These are phyloP conservation scores for Brachionus manjavacas DNA, from an alignment of 1,140 invertebrate species.

Conservation along the genomic window DNA sequence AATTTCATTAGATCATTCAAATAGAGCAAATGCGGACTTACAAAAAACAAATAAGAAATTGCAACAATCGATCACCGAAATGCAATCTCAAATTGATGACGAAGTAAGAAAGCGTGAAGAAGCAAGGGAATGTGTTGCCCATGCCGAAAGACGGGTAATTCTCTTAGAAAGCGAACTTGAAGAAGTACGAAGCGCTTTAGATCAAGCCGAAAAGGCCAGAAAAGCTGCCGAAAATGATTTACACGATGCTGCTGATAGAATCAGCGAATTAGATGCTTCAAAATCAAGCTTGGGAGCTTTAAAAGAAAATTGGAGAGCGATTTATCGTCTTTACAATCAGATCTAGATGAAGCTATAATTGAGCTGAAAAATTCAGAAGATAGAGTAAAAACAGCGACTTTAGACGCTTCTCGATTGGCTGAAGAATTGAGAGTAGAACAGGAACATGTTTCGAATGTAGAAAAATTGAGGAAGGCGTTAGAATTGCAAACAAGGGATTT, in stretches of 20 bases:
- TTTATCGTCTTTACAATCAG: slow-evolving; percentile 84
- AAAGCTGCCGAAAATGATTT: slow-evolving; percentile 93
- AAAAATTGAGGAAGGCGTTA: slow-evolving; percentile 92
- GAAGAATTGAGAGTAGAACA: slow-evolving; percentile 97
- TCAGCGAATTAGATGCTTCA: slow-evolving; percentile 88
- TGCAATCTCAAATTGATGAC: slow-evolving; percentile 79
- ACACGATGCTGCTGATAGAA: slow-evolving; percentile 88
- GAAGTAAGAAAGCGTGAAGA: slow-evolving; percentile 94
- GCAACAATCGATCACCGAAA: slow-evolving; percentile 70
- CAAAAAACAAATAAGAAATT: slow-evolving; percentile 98
- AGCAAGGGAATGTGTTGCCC: slow-evolving; percentile 87
- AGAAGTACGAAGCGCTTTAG: slow-evolving; percentile 85
- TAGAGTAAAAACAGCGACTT: slow-evolving; percentile 80
- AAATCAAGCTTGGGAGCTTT: slow-evolving; percentile 82
- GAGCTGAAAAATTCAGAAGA: slow-evolving; percentile 92
- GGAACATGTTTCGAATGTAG: slow-evolving; percentile 88
- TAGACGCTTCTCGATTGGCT: slow-evolving; percentile 89
- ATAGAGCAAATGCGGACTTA: slow-evolving; percentile 82
- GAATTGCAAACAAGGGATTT: slow-evolving; percentile 97
- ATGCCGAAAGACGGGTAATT: slow-evolving; percentile 89
- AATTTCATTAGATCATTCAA: slow-evolving; percentile 78
- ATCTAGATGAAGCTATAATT: slow-evolving; percentile 47
- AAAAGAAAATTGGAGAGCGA: slow-evolving; percentile 96
- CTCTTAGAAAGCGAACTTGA: slow-evolving; percentile 90
- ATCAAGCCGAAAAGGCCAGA: slow-evolving; percentile 86